Conservation (phyloP, 2,113 vertebrate species). For the Nipponia nippon region DNA sequence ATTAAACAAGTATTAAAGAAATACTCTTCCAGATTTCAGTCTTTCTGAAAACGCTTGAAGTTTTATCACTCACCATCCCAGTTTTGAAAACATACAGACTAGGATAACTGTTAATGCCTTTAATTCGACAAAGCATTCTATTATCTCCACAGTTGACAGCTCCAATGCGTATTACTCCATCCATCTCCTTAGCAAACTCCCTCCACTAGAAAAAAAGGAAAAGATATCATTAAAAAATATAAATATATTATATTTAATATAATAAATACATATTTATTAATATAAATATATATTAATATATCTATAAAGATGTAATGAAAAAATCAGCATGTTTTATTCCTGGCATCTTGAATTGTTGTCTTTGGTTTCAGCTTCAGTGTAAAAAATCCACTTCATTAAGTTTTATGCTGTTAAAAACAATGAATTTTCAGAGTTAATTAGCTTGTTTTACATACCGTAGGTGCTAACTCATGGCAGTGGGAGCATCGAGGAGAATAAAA, state of each 20-base stretch:
- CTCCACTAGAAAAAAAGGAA: conserved; percentile 81
- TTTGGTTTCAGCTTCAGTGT: not conserved
- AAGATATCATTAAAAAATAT: not conserved
- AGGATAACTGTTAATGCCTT: conserved; percentile 93
- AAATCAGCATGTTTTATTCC: not conserved
- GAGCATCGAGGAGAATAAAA: conserved; percentile 97
- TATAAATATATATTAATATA: too few species aligned
- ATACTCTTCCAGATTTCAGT: not conserved
- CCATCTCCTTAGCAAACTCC: conserved; percentile 96
- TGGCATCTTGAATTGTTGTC: not conserved
- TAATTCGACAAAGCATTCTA: conserved; percentile 88
- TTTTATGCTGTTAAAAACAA: not conserved
- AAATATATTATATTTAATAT: not conserved
- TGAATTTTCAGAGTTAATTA: not conserved
- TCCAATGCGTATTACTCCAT: conserved; percentile 90
- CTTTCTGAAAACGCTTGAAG: not conserved
- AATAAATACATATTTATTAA: too few species aligned
- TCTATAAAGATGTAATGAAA: not conserved
- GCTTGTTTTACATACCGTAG: conserved; percentile 78
- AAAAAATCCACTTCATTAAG: not conserved
- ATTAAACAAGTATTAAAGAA: not conserved
- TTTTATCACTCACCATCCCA: conserved; percentile 79
- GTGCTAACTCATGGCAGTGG: conserved; percentile 95
- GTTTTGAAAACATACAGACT: conserved; percentile 88
- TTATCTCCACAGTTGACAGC: conserved; percentile 98